These are phyloP conservation scores for Catamblyrhynchus diadema DNA, from an alignment of 2,797 vertebrate species.

Conservation along the genomic window DNA sequence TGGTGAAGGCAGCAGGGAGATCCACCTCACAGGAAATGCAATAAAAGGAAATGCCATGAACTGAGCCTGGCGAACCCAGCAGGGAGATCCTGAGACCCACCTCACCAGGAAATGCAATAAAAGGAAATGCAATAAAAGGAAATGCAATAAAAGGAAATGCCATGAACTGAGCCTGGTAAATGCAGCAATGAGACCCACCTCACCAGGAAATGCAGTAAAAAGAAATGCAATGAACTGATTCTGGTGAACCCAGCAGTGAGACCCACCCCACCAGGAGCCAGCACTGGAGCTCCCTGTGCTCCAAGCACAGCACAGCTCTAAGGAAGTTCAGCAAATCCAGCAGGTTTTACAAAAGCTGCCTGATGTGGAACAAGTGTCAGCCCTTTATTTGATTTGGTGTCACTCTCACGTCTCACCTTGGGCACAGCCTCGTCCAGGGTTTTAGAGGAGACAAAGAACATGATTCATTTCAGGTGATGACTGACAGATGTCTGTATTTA, in stretches of 20 bases:
- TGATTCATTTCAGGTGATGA: not conserved
- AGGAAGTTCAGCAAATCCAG: not conserved
- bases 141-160: too few relatives aligned
- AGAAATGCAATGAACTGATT: too few relatives aligned
- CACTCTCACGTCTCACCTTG: not conserved
- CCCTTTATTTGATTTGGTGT: not conserved
- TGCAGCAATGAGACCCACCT: rapidly evolving
- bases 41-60: not conserved
- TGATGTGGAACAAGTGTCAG: not conserved
- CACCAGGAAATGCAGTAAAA: not conserved
- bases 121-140: too few relatives aligned
- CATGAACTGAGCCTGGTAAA: rapidly evolving
- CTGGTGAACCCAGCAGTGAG: rapidly evolving
- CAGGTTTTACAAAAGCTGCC: not conserved
- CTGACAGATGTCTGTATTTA: not conserved
- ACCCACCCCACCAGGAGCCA: not conserved
- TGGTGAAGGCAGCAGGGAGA: too few relatives aligned
- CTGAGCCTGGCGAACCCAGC: rapidly evolving
- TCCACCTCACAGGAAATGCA: not conserved
- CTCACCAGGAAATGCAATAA: not conserved
- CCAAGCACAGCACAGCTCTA: rapidly evolving
- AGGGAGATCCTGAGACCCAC: not conserved
- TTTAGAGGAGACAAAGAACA: not conserved
- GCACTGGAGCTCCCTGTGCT: not conserved
- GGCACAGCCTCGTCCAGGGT: not conserved